Base-by-base conservation (phyloP, 2,113 vertebrate genomes). In the Pica pica region DNA sequence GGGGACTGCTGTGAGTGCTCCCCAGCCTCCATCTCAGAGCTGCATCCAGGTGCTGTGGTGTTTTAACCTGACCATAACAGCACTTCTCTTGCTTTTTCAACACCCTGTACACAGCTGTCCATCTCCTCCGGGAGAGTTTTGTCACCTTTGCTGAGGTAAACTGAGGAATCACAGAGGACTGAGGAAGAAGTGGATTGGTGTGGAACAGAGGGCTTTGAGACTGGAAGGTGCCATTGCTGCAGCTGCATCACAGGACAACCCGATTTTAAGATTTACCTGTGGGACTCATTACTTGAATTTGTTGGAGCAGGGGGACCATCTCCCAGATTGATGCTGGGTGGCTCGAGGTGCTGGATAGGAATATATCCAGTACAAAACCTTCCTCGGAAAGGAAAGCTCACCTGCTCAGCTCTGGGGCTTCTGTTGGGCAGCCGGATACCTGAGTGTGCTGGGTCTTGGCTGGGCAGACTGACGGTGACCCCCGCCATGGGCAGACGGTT, bases 401-500 rank as follows among this genome's bases (percentile, higher is more conserved):
- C 59, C 30, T 0, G 0, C 60, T 57, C 2, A 4, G 28, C 52
- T 31, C 69, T 2, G 1, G 19, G 30, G 4, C 31, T 78, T 11
- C 47, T 53, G 16, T 7, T 61, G 0, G 26, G 50, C 64, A 56
- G 47, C 44, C 52, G 83, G 41, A 94, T 60, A 55, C 77, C 77
- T 42, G 85, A 30, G 69, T 0, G 1, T 1, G 3, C 57, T 1
- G 2, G 35, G 39, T 35, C 65, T 21, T 1, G 7, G 39, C 59
- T 2, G 14, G 80, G 60, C 74, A 90, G 82, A 79, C 83, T 90
- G 93, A 35, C 0, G 5, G 55, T 83, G 86, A 77, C 63, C 80
- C 74, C 30, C 5, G 0, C 2, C 4, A 1, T 0, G 8, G 57
- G 42, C 85, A 82, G 85, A 33, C 3, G 0, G n/a, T 5, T 3